Base-by-base conservation (phyloP, 2,113 vertebrate species). In the Synchiropus splendidus region DNA sequence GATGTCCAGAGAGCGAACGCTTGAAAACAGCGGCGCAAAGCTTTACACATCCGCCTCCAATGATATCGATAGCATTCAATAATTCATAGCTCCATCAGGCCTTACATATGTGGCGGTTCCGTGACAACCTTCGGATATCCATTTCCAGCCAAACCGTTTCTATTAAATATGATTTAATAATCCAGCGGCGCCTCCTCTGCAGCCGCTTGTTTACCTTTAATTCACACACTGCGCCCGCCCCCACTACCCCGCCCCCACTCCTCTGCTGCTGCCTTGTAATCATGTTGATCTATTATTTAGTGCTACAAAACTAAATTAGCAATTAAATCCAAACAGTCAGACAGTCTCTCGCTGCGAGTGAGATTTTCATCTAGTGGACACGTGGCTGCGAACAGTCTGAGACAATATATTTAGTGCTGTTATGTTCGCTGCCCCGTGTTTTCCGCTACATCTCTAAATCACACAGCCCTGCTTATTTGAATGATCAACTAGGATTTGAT, bases 401-500 rank as follows among this genome's bases (percentile, higher is more conserved):
- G 15, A 46, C 31, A 18, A 35, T 17, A 30, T 21, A 21, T 18
- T 59, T 62, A 61, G 46, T 48, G 21, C 4, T 67, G 40, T 34
- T 18, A 14, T 15, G 42, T 57, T 51, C 30, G 13, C 32, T 40
- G 37, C 2, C 69, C 39, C n/a, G 15, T 60, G 31, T 35, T 68
- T 71, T 37, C 52, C 21, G 40, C 75, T 78, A 70, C 58, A 47
- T 70, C 63, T 75, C 70, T 61, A 39, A 81, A 81, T 77, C 83
- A 69, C 81, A 83, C 72, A 69, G 77, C 81, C 84, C 64, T 58
- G 81, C 80, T 85, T 77, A 73, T 78, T 77, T 83, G 88, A 92
- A 92, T 92, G 90, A 95, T 92, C 89, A 96, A 94, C 89, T 92
- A 93, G 89, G 91, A 96, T 96, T 96, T 94, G 89, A 97, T 96